These are phyloP conservation scores for Acanthurus leucopareius DNA, from an alignment of 2,797 vertebrate genomes.

Conservation along the genomic window DNA sequence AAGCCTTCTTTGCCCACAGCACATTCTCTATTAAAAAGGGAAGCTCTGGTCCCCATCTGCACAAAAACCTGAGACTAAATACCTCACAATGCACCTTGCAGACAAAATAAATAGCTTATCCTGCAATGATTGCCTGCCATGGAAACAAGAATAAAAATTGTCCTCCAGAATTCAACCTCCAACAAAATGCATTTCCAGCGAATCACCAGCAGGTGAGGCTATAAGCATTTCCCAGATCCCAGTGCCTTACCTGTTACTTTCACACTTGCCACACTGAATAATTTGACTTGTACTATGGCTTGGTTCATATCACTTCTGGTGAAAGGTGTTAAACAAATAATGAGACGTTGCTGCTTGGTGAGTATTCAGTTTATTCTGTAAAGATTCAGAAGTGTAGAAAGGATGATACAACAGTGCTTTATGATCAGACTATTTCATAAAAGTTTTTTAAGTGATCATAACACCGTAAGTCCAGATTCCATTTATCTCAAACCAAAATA, in stretches of 20 bases:
- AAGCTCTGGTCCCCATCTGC: constrained; percentile 24
- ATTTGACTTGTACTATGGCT: constrained; percentile 23
- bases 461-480: constrained; percentile 88
- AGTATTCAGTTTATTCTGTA: constrained; percentile 89
- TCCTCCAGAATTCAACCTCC: not conserved
- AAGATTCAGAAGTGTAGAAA: constrained; percentile 90
- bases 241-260: not conserved
- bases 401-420: constrained; percentile 88
- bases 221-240: constrained; percentile 25
- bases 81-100: constrained; percentile 9
- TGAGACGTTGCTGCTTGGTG: constrained; percentile 67
- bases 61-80: constrained; percentile 10
- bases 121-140: constrained; percentile 8
- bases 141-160: not conserved
- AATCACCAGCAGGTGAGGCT: constrained; percentile 71
- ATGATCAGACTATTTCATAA: constrained; percentile 87
- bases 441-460: constrained; percentile 85
- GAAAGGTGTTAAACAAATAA: constrained; percentile 44
- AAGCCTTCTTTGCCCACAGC: constrained; percentile 2
- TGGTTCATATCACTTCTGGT: constrained; percentile 35
- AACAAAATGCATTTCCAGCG: constrained; percentile 26
- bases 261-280: constrained; percentile 43
- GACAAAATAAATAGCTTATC: constrained; percentile 37
- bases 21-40: constrained; percentile 4
- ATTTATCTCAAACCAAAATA: constrained; percentile 85